A percentile compares a stretch with the other conserved stretches of the same genome.
These are phyloP conservation scores for Pseudorasbora parva DNA, from an alignment of 2,113 vertebrate species.

Conservation along the genomic window DNA sequence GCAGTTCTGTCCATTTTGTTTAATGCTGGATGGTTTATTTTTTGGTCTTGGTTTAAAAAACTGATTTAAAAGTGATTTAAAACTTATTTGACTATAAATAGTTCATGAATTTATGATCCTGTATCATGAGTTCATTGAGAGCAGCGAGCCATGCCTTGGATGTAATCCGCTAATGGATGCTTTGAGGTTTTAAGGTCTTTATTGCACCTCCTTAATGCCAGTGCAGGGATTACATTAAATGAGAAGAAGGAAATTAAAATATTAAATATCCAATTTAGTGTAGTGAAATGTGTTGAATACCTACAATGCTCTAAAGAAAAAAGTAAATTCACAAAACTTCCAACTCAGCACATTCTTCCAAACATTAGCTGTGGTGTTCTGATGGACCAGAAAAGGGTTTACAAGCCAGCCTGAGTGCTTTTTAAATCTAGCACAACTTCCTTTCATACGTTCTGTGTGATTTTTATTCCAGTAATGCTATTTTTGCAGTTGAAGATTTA, in stretches of 20 bases:
- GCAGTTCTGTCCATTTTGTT: constrained; percentile 8
- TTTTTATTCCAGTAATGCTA: background rate
- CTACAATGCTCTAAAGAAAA: too few relatives aligned
- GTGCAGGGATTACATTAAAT: background rate
- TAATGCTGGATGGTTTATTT: background rate
- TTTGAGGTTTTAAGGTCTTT: background rate
- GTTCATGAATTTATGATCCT: constrained; percentile 18
- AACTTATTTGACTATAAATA: constrained; percentile 36
- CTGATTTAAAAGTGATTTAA: constrained; percentile 40
- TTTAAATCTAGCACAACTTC: background rate
- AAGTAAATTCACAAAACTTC: too few relatives aligned
- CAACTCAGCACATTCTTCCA: too few relatives aligned
- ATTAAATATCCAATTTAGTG: background rate
- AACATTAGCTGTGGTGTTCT: too few relatives aligned
- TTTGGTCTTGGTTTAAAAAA: background rate
- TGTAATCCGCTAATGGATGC: background rate
- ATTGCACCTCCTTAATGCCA: constrained; percentile 11
- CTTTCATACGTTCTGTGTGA: background rate
- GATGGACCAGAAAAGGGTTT: too few relatives aligned
- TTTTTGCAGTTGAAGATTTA: background rate
- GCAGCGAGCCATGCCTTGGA: background rate
- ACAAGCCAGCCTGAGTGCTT: background rate
- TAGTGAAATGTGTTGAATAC: background rate
- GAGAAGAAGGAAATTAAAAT: background rate
- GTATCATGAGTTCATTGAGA: constrained; percentile 22